Conservation (phyloP, 2,888 invertebrate genomes). For the Periphyllus acericola region DNA sequence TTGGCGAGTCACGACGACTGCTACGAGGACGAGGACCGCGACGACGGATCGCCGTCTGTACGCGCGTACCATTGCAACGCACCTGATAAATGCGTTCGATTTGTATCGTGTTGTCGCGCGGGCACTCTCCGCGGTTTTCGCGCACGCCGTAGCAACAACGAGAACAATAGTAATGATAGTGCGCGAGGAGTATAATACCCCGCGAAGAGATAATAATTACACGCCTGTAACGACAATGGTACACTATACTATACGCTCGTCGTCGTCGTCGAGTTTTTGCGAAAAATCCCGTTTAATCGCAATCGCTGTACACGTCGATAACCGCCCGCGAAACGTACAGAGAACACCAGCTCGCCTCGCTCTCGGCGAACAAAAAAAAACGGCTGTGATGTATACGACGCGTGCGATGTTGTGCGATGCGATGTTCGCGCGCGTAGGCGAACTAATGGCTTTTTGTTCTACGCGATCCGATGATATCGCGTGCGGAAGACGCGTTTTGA, state of each 20-base stretch:
- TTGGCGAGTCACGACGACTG: constrained; percentile 57
- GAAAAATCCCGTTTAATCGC: neutral
- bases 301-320: too few species aligned
- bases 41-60: neutral
- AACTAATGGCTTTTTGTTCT: constrained; percentile 40
- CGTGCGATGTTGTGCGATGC: neutral
- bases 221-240: too few species aligned
- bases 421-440: constrained; percentile 14
- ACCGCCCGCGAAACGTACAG: neutral
- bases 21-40: neutral
- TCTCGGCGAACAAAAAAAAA: too few species aligned
- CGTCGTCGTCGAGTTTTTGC: neutral
- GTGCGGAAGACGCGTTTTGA: constrained; percentile 36
- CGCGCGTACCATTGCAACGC: neutral
- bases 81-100: neutral
- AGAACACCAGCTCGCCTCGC: neutral
- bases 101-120: neutral
- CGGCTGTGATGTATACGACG: neutral
- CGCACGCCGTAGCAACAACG: too few species aligned
- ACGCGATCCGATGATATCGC: constrained; percentile 18
- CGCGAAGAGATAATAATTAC: too few species aligned
- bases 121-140: neutral
- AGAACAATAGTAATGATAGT: neutral
- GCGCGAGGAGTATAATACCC: neutral
- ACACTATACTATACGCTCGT: too few species aligned